Base-by-base conservation (phyloP, 2,797 vertebrate genomes). In the Tiaroga cobitis region DNA sequence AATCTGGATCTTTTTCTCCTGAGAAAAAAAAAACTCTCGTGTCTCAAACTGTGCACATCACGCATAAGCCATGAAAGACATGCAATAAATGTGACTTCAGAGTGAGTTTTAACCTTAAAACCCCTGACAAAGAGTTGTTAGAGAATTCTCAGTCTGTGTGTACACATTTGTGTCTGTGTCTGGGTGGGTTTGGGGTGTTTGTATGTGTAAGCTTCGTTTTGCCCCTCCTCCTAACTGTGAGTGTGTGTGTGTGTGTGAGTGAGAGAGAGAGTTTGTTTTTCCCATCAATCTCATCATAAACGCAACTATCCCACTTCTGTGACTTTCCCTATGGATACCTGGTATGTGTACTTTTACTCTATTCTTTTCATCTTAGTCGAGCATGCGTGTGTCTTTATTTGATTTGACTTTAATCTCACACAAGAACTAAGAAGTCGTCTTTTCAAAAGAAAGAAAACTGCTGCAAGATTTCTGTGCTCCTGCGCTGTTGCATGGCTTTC, bases 281-380 rank as follows among this genome's bases (percentile, higher is more conserved):
- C 73, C 67, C 74, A 78, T 84, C 34, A 84, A 37, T 19, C 46
- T 86, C 69, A 85, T 87, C 84, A 88, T 56, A 77, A 78, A 76
- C 80, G 81, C 77, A 61, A 76, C 39, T 63, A 77, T 69, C 10
- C 4, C 51, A 65, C 32, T 54, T 80, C 70, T 59, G 41, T 61
- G 24, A 73, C 39, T 65, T 85, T 81, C 59, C 29, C 9, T 79
- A 51, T 68, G 87, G 70, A 81, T 81, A 80, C 61, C 51, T 87
- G 89, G 89, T 90, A 90, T 15, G 87, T 90, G 73, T 34, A 37
- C 9, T 24, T 43, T 65, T 69, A 43, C 80, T 39, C 39, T 74
- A 11, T 72, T 56, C 18, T n/a, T 2, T 68, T 73, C 4, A 9
- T 49, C 49, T 65, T 32, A 34, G 29, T 46, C 26, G 16, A 24